phyloP scores from a whole-genome alignment of 1,140 invertebrate species.

The Lerema accius region DNA sequence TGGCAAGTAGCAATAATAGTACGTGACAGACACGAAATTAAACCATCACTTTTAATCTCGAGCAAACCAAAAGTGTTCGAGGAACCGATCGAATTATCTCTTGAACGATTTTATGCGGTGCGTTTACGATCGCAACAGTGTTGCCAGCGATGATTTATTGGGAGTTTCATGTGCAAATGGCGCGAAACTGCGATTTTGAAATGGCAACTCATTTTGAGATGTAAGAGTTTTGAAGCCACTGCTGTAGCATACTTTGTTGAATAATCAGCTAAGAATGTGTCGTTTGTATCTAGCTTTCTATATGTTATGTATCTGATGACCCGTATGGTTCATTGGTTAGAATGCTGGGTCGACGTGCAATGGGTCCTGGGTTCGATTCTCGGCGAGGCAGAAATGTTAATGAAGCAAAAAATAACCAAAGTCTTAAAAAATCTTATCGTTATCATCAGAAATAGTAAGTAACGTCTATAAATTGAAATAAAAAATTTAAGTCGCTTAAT shows the following conservation, averaged over 20 bases:
- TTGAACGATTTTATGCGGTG: constrained; percentile 66
- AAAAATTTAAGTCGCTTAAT: too few species aligned
- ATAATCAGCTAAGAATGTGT: too few species aligned
- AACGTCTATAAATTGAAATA: too few species aligned
- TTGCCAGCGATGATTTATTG: constrained; percentile 68
- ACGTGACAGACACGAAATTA: constrained; percentile 14
- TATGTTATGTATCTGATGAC: too few species aligned
- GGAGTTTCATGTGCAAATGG: constrained; percentile 56
- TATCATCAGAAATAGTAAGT: too few species aligned
- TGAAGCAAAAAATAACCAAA: too few species aligned
- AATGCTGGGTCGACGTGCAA: too few species aligned
- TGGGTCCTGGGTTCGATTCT: too few species aligned
- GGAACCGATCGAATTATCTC: constrained; percentile 76
- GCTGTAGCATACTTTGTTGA: constrained; percentile 38
- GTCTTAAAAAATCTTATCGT: too few species aligned
- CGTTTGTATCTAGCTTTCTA: too few species aligned
- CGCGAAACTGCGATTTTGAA: constrained; percentile 58
- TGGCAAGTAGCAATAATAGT: not conserved
- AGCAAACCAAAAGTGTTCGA: constrained; percentile 58
- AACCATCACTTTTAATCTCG: constrained; percentile 19
- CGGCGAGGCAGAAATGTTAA: too few species aligned
- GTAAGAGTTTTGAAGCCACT: constrained; percentile 18
- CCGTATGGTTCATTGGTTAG: too few species aligned
- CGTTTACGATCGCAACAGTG: constrained; percentile 73
- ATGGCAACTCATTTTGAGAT: constrained; percentile 54